Percentiles rank a stretch among this genome's conserved stretches.
phyloP scores from a whole-genome alignment of 2,797 vertebrate species.

The Coendou prehensilis region DNA sequence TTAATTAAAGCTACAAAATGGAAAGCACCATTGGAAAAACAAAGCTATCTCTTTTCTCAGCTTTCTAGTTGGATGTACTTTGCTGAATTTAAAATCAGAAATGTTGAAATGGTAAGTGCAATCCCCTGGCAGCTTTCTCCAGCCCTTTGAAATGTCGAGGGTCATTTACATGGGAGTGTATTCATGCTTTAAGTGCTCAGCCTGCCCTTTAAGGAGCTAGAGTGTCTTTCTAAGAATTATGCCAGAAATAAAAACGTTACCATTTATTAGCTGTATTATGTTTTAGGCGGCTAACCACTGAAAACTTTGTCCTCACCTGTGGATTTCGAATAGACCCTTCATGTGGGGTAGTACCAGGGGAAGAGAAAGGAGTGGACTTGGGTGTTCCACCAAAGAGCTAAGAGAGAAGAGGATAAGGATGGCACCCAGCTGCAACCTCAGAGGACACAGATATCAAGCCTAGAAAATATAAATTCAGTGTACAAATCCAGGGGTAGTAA shows the following conservation, averaged over 20 bases:
- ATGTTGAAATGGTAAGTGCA: neutral
- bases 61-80: constrained; percentile 34
- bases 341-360: neutral
- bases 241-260: neutral
- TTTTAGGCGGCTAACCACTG: neutral
- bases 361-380: neutral
- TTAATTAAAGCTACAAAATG: constrained; percentile 77
- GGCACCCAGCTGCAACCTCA: neutral
- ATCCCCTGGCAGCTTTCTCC: neutral
- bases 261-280: neutral
- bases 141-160: neutral
- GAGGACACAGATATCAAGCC: neutral
- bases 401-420: neutral
- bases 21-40: constrained; percentile 63
- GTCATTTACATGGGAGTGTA: neutral
- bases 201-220: neutral
- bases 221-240: constrained; percentile 17
- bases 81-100: constrained; percentile 65
- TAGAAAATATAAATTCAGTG: neutral
- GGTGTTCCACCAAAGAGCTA: neutral
- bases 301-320: neutral
- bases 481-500: neutral
- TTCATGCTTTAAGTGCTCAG: neutral
- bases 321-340: neutral
- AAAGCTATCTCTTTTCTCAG: constrained; percentile 74